Evolutionary conservation across 2,888 invertebrate genomes (phyloP), one percentile per base, ranked within the genome.

Genomic region (Schizaphis graminum): DNA sequence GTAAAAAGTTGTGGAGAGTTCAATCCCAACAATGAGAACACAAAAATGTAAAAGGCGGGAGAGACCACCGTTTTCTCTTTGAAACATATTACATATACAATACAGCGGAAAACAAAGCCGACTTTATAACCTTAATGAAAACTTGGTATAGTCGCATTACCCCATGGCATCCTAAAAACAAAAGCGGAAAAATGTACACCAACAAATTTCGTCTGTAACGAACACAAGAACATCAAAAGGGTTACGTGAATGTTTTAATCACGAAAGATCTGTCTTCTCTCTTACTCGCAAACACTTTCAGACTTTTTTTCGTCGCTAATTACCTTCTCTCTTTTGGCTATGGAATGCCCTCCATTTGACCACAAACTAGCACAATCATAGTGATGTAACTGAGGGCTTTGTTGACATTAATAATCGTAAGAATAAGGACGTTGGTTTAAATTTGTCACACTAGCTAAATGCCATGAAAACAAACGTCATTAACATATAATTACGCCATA

Each of bases 91-190:
- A 77, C 35, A 77, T n/a, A 77, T n/a, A 92, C 35, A 88, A 88
- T 92, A 41, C 35, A 77, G 77, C 56, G 28, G n/a, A 86, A 93
- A 85, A 90, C 90, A 90, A 94, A 90, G 41, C 57, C 57, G 49
- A 94, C 85, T 90, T 90, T 94, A 85, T 49, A 94, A 85, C 61
- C 44, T 61, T 94, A 90, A 94, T 94, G 85, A 94, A 93, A 90
- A 94, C 90, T 90, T 85, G 35, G 57, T 53, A 47, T n/a, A 89
- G 57, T 57, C 84, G 35, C 53, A 89, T 93, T 89, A 89, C 84
- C 13, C 0, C 77, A 26, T 13, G 47, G 24, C 26, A 88, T 89
- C 44, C 47, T 7, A 47, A 84, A 56, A 89, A 90, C 84, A 93
- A 93, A 89, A 90, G 85, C 47, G 35, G 13, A 61, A 94, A 94